phyloP scores from a whole-genome alignment of 2,888 invertebrate genomes.

The Napeogenes inachia region DNA sequence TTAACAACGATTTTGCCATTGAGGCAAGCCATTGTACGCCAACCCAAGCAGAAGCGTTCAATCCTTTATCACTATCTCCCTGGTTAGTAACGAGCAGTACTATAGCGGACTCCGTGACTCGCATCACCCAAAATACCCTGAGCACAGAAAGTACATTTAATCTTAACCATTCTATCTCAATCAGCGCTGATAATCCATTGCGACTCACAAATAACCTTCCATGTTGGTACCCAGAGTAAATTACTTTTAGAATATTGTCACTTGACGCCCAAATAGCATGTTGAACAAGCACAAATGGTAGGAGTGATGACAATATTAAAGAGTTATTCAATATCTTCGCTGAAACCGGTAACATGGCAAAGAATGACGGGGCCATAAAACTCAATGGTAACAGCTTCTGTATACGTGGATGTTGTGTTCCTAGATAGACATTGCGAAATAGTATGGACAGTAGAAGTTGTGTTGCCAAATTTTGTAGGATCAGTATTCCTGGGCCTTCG shows the following conservation, averaged over 20 bases:
- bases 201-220: conserved; percentile 85
- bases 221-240: conserved; percentile 85
- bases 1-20: conserved; percentile 82
- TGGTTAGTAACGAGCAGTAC: conserved; percentile 71
- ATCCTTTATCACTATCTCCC: conserved; percentile 64
- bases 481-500: conserved; percentile 79
- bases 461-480: conserved; percentile 83
- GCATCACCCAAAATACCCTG: conserved; percentile 90
- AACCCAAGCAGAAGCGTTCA: conserved; percentile 71
- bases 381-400: conserved; percentile 82
- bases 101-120: conserved; percentile 82
- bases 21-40: conserved; percentile 72
- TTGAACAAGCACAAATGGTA: conserved; percentile 85
- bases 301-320: conserved; percentile 83
- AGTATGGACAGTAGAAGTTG: conserved; percentile 83
- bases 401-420: conserved; percentile 78
- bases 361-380: conserved; percentile 83
- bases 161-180: conserved; percentile 93
- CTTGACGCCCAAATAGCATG: conserved; percentile 85
- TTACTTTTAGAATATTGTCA: conserved; percentile 81
- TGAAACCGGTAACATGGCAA: conserved; percentile 82
- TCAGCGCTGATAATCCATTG: conserved; percentile 90
- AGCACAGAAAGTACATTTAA: conserved; percentile 92
- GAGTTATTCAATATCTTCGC: conserved; percentile 80
- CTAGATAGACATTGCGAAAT: conserved; percentile 84